Evolutionary conservation across 2,113 vertebrate genomes (phyloP).

Genomic region (Scomber scombrus): DNA sequence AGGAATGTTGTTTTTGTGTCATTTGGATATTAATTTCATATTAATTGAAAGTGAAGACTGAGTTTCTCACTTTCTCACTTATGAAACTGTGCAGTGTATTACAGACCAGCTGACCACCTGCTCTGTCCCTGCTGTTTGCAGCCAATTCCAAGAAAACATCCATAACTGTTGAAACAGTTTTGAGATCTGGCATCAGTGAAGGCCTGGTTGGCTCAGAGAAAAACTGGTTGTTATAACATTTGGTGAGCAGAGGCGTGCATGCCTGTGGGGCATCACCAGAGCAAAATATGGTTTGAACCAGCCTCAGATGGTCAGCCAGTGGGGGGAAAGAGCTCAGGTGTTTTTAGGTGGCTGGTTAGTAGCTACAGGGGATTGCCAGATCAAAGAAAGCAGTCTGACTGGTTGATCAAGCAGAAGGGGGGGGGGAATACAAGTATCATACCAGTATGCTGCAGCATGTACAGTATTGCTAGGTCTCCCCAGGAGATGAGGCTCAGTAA

Average conservation of each 20-base stretch:
- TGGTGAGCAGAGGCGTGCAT: background rate
- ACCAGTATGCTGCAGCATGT: constrained; percentile 11
- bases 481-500: constrained; percentile 1
- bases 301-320: background rate
- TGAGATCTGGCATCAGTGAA: background rate
- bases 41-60: too few relatives aligned
- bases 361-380: background rate
- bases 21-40: background rate
- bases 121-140: background rate
- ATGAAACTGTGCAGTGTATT: background rate
- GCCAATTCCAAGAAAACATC: background rate
- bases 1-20: background rate
- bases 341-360: constrained; percentile 6
- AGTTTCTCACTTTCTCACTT: background rate
- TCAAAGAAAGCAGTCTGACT: constrained; percentile 28
- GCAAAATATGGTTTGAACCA: background rate
- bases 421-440: constrained; percentile 1
- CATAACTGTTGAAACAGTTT: background rate
- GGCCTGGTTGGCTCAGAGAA: background rate
- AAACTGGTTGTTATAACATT: too few relatives aligned
- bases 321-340: background rate
- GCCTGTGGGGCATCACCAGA: background rate
- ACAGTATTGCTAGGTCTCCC: background rate
- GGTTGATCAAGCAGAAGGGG: constrained; percentile 4
- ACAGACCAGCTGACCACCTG: background rate